These are phyloP conservation scores for Malaclemys terrapin DNA, from an alignment of 2,113 vertebrate species.

Conservation along the genomic window DNA sequence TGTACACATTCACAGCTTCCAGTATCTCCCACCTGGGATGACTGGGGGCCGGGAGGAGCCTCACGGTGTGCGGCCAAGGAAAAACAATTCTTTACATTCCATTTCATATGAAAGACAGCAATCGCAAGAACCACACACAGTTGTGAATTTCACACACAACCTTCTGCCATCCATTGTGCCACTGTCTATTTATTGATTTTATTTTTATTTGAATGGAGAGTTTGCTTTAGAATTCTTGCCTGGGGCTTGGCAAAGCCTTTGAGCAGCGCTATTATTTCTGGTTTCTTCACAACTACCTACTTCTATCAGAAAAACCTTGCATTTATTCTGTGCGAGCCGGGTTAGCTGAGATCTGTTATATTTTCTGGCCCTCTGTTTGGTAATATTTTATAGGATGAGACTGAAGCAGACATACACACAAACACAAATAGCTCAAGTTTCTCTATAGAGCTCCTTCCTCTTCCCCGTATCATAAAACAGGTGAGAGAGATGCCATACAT, in stretches of 20 bases:
- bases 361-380: background rate
- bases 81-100: background rate
- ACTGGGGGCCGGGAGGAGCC: background rate
- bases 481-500: background rate
- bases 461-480: background rate
- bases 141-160: too few species aligned
- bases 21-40: background rate
- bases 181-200: background rate
- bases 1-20: background rate
- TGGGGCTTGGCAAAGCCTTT: background rate
- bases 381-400: background rate
- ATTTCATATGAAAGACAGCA: background rate
- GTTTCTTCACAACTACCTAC: conserved; percentile 46
- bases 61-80: background rate
- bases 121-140: background rate
- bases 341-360: background rate
- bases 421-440: background rate
- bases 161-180: background rate
- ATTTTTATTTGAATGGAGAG: conserved; percentile 36
- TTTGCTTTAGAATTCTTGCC: background rate
- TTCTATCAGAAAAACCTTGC: conserved; percentile 31
- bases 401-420: background rate
- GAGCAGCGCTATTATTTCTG: conserved; percentile 60
- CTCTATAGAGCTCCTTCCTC: background rate
- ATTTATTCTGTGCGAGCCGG: background rate